Base-by-base conservation (phyloP, 2,797 vertebrate species). In the Hirundo rustica region DNA sequence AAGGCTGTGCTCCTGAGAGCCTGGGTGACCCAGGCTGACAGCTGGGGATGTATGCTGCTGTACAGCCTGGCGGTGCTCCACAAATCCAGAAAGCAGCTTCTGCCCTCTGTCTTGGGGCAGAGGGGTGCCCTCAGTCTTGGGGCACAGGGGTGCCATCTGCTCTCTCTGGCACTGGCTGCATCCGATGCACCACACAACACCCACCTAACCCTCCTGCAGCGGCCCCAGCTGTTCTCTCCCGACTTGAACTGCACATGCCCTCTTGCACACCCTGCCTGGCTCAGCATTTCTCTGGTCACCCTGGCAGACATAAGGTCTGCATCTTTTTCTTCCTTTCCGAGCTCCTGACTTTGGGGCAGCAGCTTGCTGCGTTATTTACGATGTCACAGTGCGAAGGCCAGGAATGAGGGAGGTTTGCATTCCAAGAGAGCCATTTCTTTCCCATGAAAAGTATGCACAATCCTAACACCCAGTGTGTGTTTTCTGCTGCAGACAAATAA, bases 311-410 rank as follows among this genome's bases (percentile, higher is more conserved):
- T 1, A 78, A 50, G 26, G 22, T 11, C 48, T 75, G 17, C 34
- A 22, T 84, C 73, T 90, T 71, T 50, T 75, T 77, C 74, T 47
- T 83, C 44, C 20, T 29, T 88, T 95, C 54, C 66, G 85, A 57
- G 68, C 57, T 88, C 51, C 36, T 88, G 76, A 51, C 79, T 84
- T 36, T 0, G 4, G 70, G 50, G 47, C 85, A 93, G 89, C 90
- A 89, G 85, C 58, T 81, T 55, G 55, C 82, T 85, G 73, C 29
- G 5, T 94, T 95, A 96, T 95, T 96, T 94, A 95, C 9, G 82
- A 86, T 10, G 79, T 34, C 0, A 0, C 50, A 84, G 89, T 58
- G 27, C 1, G 1, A 89, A 94, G 82, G 92, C 88, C 88, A 81
- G 65, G 76, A 94, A 62, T 48, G 92, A 91, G 62, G 89, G 85